phyloP scores from a whole-genome alignment of 2,797 vertebrate genomes.

The Enteromius treurensis region DNA sequence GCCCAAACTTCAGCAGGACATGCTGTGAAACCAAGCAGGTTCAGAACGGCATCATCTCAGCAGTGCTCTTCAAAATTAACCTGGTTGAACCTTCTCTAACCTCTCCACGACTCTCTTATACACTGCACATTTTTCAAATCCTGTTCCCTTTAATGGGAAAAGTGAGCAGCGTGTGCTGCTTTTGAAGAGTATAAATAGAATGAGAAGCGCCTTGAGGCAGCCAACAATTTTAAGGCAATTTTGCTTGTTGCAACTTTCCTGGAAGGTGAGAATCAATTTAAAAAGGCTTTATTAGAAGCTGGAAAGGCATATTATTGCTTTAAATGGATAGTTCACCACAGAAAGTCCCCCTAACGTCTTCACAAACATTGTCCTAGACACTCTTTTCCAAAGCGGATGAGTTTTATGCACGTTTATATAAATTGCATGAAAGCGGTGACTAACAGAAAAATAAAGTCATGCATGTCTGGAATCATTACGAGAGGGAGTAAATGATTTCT shows the following conservation, averaged over 20 bases:
- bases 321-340: background rate
- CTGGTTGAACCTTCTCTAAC: constrained; percentile 60
- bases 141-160: constrained; percentile 67
- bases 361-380: background rate
- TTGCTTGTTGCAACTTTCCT: constrained; percentile 36
- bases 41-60: constrained; percentile 57
- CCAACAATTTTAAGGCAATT: constrained; percentile 41
- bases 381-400: background rate
- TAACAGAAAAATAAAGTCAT: background rate
- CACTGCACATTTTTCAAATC: constrained; percentile 67
- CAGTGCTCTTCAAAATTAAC: constrained; percentile 63
- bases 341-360: background rate
- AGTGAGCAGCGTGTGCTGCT: constrained; percentile 58
- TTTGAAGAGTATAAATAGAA: constrained; percentile 66
- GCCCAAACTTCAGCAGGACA: background rate
- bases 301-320: constrained; percentile 28
- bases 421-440: background rate
- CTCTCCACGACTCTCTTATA: constrained; percentile 30
- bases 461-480: background rate
- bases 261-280: constrained; percentile 60
- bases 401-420: background rate
- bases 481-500: background rate
- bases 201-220: constrained; percentile 37
- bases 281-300: constrained; percentile 21
- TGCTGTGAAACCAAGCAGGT: background rate